A percentile compares a stretch with the other conserved stretches of the same genome.
Conservation (phyloP, 2,113 vertebrate species). For the Acanthochromis polyacanthus region DNA sequence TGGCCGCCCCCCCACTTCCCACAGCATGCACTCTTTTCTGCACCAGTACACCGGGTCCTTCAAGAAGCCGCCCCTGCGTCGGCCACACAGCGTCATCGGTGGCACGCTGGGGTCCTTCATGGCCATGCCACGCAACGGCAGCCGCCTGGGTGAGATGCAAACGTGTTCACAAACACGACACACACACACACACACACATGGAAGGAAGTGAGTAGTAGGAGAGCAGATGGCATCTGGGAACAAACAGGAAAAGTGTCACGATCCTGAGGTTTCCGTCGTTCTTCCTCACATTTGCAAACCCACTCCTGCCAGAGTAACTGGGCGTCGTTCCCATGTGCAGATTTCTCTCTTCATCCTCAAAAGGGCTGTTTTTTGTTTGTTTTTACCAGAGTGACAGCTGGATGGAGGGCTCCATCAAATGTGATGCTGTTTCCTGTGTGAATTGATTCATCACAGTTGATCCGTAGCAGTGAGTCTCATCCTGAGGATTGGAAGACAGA, state of each 20-base stretch:
- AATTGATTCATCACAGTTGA: slow-evolving; percentile 39
- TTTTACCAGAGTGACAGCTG: slow-evolving; percentile 28
- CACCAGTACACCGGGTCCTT: slow-evolving; percentile 98
- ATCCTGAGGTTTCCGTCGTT: slow-evolving; percentile 54
- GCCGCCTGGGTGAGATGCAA: slow-evolving; percentile 91
- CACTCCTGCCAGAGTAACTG: background rate
- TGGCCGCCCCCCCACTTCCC: slow-evolving; percentile 94
- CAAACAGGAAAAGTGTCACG: slow-evolving; percentile 76
- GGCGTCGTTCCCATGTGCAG: background rate
- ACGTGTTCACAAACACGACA: background rate
- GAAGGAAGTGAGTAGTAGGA: slow-evolving; percentile 64
- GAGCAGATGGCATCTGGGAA: slow-evolving; percentile 72
- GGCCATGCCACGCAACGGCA: slow-evolving; percentile 95
- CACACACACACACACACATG: background rate
- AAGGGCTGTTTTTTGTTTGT: background rate
- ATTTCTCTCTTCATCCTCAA: slow-evolving; percentile 15
- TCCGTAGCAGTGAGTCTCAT: background rate
- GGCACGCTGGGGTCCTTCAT: slow-evolving; percentile 95
- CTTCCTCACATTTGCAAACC: slow-evolving; percentile 26
- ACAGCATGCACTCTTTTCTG: slow-evolving; percentile 98
- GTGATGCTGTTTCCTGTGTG: slow-evolving; percentile 38
- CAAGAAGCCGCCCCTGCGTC: slow-evolving; percentile 94
- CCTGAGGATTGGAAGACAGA: slow-evolving; percentile 7
- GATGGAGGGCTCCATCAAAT: slow-evolving; percentile 32
- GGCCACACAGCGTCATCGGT: slow-evolving; percentile 96